A percentile compares a stretch with the other conserved stretches of the same genome.
Evolutionary conservation across 2,797 vertebrate genomes (phyloP).

Genomic region (Xenopus petersii): DNA sequence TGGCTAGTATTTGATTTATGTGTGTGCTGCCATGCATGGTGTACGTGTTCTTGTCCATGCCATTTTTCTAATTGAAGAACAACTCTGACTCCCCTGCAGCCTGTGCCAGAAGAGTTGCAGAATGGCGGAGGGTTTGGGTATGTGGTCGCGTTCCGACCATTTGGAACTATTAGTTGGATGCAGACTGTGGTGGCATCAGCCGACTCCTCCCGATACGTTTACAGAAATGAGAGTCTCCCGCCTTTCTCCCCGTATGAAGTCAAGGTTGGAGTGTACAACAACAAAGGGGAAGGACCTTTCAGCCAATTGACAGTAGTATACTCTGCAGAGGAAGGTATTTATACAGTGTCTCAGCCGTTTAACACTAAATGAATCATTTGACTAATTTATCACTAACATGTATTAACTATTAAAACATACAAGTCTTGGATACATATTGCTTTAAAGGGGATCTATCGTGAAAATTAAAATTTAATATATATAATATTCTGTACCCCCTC

Average conservation of each 20-base stretch:
- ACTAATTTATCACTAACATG: no score
- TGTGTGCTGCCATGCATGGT: no score
- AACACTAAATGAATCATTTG: no score
- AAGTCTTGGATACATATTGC: no score
- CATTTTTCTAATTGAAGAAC: no score
- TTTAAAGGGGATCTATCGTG: no score
- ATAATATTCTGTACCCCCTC: no score
- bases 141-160: conserved; percentile 91
- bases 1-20: no score
- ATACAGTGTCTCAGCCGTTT: background rate
- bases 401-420: no score
- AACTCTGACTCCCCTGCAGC: conserved; percentile 62
- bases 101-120: conserved; percentile 93
- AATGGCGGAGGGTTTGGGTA: conserved; percentile 93
- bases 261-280: conserved; percentile 95
- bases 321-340: conserved; percentile 91
- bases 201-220: conserved; percentile 84
- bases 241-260: conserved; percentile 94
- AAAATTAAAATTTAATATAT: no score
- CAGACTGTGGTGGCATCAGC: conserved; percentile 89
- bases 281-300: conserved; percentile 90
- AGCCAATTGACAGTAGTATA: conserved; percentile 83
- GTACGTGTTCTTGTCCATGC: no score
- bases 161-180: conserved; percentile 89
- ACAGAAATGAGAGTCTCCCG: conserved; percentile 90